phyloP scores from a whole-genome alignment of 2,888 invertebrate species.

The Parnassius apollo region DNA sequence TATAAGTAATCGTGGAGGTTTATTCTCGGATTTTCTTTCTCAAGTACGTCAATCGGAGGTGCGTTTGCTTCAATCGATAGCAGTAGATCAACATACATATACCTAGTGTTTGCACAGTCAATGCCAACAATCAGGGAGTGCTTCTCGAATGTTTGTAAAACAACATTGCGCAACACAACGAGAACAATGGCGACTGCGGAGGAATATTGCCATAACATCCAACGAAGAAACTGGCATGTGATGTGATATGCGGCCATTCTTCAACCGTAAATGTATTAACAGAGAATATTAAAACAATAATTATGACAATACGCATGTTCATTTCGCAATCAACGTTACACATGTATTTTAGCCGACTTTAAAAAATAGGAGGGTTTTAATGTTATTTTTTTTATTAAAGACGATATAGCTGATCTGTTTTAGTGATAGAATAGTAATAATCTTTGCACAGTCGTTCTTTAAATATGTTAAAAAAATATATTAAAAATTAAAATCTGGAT shows the following conservation, averaged over 20 bases:
- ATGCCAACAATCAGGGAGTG: constrained; percentile 58
- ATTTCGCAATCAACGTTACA: neutral
- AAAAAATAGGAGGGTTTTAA: neutral
- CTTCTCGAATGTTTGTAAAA: constrained; percentile 68
- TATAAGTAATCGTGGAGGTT: neutral
- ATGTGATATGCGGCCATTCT: constrained; percentile 19
- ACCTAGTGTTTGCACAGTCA: constrained; percentile 53
- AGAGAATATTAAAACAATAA: too few species aligned
- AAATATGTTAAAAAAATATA: too few species aligned
- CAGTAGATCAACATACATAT: constrained; percentile 23
- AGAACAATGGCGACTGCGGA: constrained; percentile 65
- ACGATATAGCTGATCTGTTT: neutral
- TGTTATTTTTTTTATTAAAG: neutral
- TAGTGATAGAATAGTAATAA: too few species aligned
- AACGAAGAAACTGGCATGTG: constrained; percentile 26
- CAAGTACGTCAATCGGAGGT: constrained; percentile 12
- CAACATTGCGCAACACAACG: constrained; percentile 63
- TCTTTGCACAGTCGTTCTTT: too few species aligned
- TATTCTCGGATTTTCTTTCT: constrained; percentile 2
- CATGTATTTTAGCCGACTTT: neutral
- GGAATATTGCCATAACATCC: constrained; percentile 70
- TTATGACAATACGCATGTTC: too few species aligned
- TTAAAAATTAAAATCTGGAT: too few species aligned
- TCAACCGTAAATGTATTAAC: constrained; percentile 38
- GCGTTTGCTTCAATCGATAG: constrained; percentile 14